These are phyloP conservation scores for Scaptomyza pallida DNA, from an alignment of 1,140 invertebrate species.

Conservation along the genomic window DNA sequence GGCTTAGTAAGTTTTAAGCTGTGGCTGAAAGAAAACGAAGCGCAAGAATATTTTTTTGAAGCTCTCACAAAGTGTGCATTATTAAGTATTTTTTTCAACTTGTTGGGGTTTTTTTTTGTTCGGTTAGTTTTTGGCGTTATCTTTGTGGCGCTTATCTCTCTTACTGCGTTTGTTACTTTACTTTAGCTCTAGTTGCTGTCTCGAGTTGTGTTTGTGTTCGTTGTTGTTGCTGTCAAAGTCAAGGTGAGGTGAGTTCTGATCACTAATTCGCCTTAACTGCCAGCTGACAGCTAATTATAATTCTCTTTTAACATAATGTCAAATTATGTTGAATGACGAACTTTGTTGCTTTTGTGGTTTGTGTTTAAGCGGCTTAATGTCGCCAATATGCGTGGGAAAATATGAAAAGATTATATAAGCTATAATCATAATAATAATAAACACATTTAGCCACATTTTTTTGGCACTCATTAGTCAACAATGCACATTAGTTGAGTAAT, in stretches of 20 bases:
- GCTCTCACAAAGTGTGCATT: slow-evolving; percentile 13
- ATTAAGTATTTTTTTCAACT: slow-evolving; percentile 32
- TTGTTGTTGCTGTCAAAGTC: slow-evolving; percentile 53
- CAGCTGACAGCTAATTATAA: slow-evolving; percentile 72
- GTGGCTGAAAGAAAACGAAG: neutral
- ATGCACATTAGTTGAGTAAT: slow-evolving; percentile 75
- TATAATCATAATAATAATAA: slow-evolving; percentile 7
- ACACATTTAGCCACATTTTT: slow-evolving; percentile 38
- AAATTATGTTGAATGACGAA: slow-evolving; percentile 63
- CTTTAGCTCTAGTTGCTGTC: slow-evolving; percentile 16
- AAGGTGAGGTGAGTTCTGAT: slow-evolving; percentile 60
- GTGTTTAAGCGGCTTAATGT: slow-evolving; percentile 57
- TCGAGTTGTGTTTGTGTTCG: slow-evolving; percentile 22
- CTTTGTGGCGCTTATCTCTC: slow-evolving; percentile 65
- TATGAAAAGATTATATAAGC: slow-evolving; percentile 53
- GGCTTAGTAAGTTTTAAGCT: slow-evolving; percentile 39
- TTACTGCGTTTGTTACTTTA: slow-evolving; percentile 48
- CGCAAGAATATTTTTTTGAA: slow-evolving; percentile 9
- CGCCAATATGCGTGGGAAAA: slow-evolving; percentile 70
- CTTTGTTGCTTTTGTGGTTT: slow-evolving; percentile 6
- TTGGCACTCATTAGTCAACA: slow-evolving; percentile 64
- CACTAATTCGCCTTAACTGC: slow-evolving; percentile 44
- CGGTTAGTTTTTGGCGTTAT: slow-evolving; percentile 61
- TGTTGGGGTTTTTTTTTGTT: slow-evolving; percentile 31
- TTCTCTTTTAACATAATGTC: slow-evolving; percentile 65